Evolutionary conservation across 2,888 invertebrate genomes (phyloP), one percentile per base, ranked within the genome.

Genomic region (Heliconius erato): DNA sequence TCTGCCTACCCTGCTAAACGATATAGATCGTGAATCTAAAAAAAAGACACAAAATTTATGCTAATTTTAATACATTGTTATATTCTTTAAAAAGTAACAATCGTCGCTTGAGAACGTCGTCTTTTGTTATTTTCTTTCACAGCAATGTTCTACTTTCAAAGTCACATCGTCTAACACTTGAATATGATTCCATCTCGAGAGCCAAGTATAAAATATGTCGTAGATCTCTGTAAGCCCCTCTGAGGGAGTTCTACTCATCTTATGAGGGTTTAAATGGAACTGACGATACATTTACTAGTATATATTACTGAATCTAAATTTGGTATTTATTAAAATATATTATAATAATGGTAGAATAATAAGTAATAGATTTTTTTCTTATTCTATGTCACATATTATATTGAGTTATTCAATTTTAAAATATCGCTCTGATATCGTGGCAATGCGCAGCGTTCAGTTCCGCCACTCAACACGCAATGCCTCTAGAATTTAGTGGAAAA

Each of bases 131-230:
- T 63, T 63, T 63, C 35, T 76, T 63, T 72, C 40, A 26, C 71
- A 79, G 79, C 23, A 79, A 72, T 35, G 28, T n/a, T 72, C 72
- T 72, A 79, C 44, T 79, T 79, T 72, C 7, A 63, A 72, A 63
- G 79, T 44, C 12, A 79, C 79, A 65, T 79, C 35, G 72, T 72
- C 40, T 63, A 44, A 65, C 79, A 79, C 79, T 79, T 63, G 72
- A 79, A 79, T 40, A 40, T 69, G 79, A 79, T 79, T 79, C 59
- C 44, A 72, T 32, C 79, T 79, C 44, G 26, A 79, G 79, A 63
- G 40, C 59, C 59, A 65, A 79, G 40, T 72, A 72, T 79, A 23
- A 63, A 72, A 79, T 63, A 44, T 79, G 72, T n/a, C 14, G 49
- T 49, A 68, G 67, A 78, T 78, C 67, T 67, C 77, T 68, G 6